Percentiles rank a stretch among this genome's conserved stretches.
These are phyloP conservation scores for Zosterops japonicus DNA, from an alignment of 2,113 vertebrate genomes.

Conservation along the genomic window DNA sequence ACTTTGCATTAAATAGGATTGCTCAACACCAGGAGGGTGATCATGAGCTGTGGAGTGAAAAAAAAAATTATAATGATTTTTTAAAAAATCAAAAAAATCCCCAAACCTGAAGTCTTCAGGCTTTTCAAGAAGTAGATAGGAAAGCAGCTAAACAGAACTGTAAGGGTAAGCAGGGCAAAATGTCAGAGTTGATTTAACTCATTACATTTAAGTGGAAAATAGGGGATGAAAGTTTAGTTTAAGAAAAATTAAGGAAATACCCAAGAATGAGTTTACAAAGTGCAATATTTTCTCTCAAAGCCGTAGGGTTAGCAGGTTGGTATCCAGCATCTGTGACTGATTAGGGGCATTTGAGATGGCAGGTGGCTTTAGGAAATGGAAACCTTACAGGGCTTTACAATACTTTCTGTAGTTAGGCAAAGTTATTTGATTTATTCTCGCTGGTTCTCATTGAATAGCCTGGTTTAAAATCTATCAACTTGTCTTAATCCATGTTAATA, in stretches of 20 bases:
- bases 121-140: conserved; percentile 54
- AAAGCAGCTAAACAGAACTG: conserved; percentile 49
- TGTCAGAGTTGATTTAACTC: conserved; percentile 74
- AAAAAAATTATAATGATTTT: not conserved
- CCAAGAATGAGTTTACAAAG: conserved; percentile 74
- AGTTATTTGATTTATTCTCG: conserved; percentile 67
- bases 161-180: conserved; percentile 64
- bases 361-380: conserved; percentile 80
- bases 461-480: conserved; percentile 65
- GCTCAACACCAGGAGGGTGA: not conserved
- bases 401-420: conserved; percentile 68
- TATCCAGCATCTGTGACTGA: conserved; percentile 75
- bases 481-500: conserved; percentile 59
- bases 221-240: conserved; percentile 73
- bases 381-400: conserved; percentile 72
- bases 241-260: conserved; percentile 77
- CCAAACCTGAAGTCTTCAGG: not conserved
- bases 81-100: accelerated
- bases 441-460: conserved; percentile 38
- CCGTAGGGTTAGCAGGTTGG: conserved; percentile 74
- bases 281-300: conserved; percentile 77
- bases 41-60: not conserved
- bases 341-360: conserved; percentile 76
- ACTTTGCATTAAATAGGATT: not conserved
- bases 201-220: conserved; percentile 80